Percentiles rank a stretch among this genome's conserved stretches.
phyloP scores from a whole-genome alignment of 2,113 vertebrate genomes.

The Anthoscopus minutus region DNA sequence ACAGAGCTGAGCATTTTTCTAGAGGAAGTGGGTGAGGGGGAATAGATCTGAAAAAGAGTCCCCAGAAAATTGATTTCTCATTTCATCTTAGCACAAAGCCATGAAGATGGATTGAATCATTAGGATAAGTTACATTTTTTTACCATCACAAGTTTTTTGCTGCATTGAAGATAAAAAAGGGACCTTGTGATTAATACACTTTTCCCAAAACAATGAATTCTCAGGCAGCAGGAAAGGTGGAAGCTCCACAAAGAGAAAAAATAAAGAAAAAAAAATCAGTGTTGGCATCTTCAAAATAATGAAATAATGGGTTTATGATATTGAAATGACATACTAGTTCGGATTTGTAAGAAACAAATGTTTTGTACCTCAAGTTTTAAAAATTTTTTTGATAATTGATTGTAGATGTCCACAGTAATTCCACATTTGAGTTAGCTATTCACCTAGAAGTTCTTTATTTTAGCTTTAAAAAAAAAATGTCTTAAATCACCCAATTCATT shows the following conservation, averaged over 20 bases:
- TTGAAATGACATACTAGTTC: neutral
- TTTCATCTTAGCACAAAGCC: neutral
- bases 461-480: neutral
- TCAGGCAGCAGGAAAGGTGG: neutral
- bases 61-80: conserved; percentile 11
- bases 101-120: neutral
- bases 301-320: neutral
- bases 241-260: neutral
- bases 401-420: neutral
- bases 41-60: neutral
- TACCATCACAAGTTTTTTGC: neutral
- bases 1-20: neutral
- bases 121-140: neutral
- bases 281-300: neutral
- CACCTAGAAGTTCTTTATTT: neutral
- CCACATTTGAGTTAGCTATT: neutral
- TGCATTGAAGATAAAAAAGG: neutral
- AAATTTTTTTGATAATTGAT: neutral
- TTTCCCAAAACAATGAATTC: neutral
- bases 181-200: neutral
- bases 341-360: neutral
- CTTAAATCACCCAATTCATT: neutral
- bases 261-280: neutral
- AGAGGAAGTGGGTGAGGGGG: neutral
- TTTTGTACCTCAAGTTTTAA: neutral